Base-by-base conservation (phyloP, 2,797 vertebrate species). In the Poeciliopsis gracilis region DNA sequence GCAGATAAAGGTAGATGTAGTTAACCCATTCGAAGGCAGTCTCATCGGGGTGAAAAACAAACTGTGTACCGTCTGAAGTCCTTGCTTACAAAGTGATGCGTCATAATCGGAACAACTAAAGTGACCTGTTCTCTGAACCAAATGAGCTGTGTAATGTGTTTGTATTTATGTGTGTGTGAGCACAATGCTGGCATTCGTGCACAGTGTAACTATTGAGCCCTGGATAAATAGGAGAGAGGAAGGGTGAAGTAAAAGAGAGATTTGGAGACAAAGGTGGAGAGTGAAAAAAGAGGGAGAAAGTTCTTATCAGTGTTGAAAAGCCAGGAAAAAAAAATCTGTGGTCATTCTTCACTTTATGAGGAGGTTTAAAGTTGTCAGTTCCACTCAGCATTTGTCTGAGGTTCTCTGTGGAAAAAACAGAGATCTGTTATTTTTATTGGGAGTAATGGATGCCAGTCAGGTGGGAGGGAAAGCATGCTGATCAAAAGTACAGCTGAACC, bases 361-460 rank as follows among this genome's bases (percentile, higher is more conserved):
- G 86, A 84, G 47, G 78, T 82, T 86, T 89, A 90, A 90, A 88
- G 80, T 81, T 87, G 86, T 90, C 91, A 82, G 83, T 86, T 89
- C 75, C 82, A 89, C 89, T 90, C 81, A 89, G 80, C 46, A 16
- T 84, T 84, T 79, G 71, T 88, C 61, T 63, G 41, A 79, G 70
- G 82, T 81, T 85, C 78, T 79, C 59, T 46, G 28, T 83, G 77
- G 87, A 90, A 86, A 82, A 75, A 90, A 85, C 81, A 75, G 28
- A 46, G 47, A 55, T 72, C 51, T 77, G 78, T 84, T 86, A 38
- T 79, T 90, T 89, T 90, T 84, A 90, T 87, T 67, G 71, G 73
- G 66, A 51, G 71, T 79, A 75, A 75, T 77, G 74, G 70, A 28
- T 88, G 90, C 88, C 90, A 90, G 85, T 87, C 85, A 89, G 82